Evolutionary conservation across 1,140 invertebrate species (phyloP).

Genomic region (Drosophila lacertosa): DNA sequence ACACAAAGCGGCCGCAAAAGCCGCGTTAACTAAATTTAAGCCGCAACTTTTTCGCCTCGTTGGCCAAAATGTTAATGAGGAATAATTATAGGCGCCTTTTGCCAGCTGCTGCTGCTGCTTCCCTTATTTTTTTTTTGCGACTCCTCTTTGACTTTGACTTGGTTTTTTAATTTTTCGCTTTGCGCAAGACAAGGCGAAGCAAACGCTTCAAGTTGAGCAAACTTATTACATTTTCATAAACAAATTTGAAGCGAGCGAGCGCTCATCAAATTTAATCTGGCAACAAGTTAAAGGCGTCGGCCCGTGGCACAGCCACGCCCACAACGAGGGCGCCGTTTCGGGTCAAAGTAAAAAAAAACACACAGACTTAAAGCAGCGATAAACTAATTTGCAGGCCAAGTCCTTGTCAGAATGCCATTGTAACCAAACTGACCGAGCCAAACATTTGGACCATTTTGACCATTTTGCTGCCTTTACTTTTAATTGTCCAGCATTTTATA

Average conservation of each 20-base stretch:
- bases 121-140: not conserved
- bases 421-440: not conserved
- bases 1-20: constrained; percentile 45
- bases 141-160: not conserved
- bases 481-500: constrained; percentile 40
- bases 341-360: constrained; percentile 39
- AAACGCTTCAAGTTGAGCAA: constrained; percentile 27
- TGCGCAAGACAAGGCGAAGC: not conserved
- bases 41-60: constrained; percentile 59
- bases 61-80: constrained; percentile 72
- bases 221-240: constrained; percentile 55
- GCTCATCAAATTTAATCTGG: constrained; percentile 49
- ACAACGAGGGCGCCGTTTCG: not conserved
- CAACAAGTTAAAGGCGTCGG: constrained; percentile 46
- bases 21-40: constrained; percentile 67
- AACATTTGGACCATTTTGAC: constrained; percentile 15
- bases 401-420: not conserved
- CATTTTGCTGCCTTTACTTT: constrained; percentile 21
- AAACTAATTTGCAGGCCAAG: constrained; percentile 44
- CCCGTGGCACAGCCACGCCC: not conserved
- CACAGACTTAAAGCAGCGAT: constrained; percentile 41
- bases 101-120: not conserved
- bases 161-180: constrained; percentile 3
- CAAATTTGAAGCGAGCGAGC: constrained; percentile 24
- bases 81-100: constrained; percentile 63